Percentiles rank a stretch among this genome's conserved stretches.
Conservation (phyloP, 1,140 invertebrate genomes). For the Eurosta solidaginis region DNA sequence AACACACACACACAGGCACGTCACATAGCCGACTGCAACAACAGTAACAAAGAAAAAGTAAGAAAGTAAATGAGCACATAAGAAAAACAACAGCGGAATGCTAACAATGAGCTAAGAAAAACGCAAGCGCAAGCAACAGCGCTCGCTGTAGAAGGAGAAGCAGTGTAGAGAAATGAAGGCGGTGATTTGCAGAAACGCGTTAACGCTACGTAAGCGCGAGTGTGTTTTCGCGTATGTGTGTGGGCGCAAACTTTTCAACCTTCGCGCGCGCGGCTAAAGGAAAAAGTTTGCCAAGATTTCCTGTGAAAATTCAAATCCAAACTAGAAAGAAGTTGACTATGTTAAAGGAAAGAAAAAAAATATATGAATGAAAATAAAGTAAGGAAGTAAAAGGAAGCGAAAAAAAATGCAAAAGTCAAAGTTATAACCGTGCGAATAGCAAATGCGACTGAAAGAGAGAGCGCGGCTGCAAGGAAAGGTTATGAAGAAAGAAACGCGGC, state of each 20-base stretch:
- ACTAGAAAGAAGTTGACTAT: slow-evolving; percentile 2
- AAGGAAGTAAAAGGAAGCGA: too few relatives aligned
- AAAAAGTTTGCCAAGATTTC: slow-evolving; percentile 24
- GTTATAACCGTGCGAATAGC: not conserved
- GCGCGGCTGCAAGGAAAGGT: not conserved
- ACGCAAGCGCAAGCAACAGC: not conserved
- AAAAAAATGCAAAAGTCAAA: not conserved
- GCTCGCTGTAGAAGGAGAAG: not conserved
- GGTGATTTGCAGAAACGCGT: not conserved
- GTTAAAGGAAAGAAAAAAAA: not conserved
- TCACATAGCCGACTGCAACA: not conserved
- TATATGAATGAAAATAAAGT: not conserved
- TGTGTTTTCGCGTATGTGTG: not conserved
- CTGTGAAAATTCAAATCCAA: not conserved
- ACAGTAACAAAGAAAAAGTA: slow-evolving; percentile 32
- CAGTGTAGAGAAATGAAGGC: not conserved
- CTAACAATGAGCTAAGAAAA: not conserved
- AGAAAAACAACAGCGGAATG: slow-evolving; percentile 9
- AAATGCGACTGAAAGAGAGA: not conserved
- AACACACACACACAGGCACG: slow-evolving; percentile 3
- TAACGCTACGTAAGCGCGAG: not conserved
- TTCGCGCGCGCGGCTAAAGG: slow-evolving; percentile 3
- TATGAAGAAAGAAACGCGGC: not conserved
- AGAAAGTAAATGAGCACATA: slow-evolving; percentile 14
- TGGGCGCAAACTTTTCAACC: slow-evolving; percentile 18